Percentiles rank a stretch among this genome's conserved stretches.
These are phyloP conservation scores for Andrena trimmerana DNA, from an alignment of 2,888 invertebrate species.

Conservation along the genomic window DNA sequence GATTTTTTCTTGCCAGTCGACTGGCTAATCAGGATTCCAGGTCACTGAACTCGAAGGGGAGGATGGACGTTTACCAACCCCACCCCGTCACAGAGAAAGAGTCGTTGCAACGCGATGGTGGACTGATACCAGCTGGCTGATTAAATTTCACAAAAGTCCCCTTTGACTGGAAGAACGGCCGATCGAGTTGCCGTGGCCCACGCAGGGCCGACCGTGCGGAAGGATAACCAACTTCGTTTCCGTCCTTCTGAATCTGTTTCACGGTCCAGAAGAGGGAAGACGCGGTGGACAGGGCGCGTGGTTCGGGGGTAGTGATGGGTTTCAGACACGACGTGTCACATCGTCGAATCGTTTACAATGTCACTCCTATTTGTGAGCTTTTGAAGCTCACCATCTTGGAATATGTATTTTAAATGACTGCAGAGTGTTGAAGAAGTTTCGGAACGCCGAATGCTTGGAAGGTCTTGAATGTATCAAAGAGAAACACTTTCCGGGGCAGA, in stretches of 20 bases:
- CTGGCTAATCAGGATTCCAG: constrained; percentile 55
- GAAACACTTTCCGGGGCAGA: too few species aligned
- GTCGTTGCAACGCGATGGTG: constrained; percentile 18
- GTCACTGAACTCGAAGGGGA: constrained; percentile 46
- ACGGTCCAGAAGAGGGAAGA: constrained; percentile 14
- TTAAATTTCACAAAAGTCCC: constrained; percentile 61
- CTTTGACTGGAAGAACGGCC: constrained; percentile 35
- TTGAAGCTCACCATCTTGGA: too few species aligned
- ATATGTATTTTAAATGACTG: too few species aligned
- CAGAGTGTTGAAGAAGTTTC: too few species aligned
- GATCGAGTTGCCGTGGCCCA: constrained; percentile 20
- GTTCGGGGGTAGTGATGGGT: too few species aligned
- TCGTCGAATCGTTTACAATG: too few species aligned
- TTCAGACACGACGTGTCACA: too few species aligned
- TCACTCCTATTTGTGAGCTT: too few species aligned
- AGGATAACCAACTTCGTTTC: constrained; percentile 48
- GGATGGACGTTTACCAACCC: constrained; percentile 28
- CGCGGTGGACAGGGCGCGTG: background rate
- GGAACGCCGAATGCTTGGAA: too few species aligned
- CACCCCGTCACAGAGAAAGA: too few species aligned
- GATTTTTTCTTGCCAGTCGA: constrained; percentile 22
- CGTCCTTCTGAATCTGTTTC: constrained; percentile 32
- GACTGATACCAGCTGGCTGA: constrained; percentile 52
- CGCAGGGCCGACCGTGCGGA: constrained; percentile 2
- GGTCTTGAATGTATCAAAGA: too few species aligned